phyloP scores from a whole-genome alignment of 2,797 vertebrate species.

The Lophotriccus pileatus region DNA sequence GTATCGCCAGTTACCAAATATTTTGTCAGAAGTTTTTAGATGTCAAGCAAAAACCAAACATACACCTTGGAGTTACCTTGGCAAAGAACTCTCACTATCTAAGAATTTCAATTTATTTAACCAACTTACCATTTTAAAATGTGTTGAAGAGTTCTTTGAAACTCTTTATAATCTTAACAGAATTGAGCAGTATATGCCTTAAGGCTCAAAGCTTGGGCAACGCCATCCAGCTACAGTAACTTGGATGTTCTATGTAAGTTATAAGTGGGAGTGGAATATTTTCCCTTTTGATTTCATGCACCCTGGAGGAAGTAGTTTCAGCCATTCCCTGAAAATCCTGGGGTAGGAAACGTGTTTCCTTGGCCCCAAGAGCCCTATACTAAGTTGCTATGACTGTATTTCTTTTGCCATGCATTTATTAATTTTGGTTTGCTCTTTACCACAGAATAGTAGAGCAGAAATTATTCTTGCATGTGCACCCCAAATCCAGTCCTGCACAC shows the following conservation, averaged over 20 bases:
- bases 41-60: not conserved
- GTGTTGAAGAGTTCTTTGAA: conserved; percentile 7
- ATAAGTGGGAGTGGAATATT: not conserved
- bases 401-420: not conserved
- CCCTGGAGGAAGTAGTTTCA: not conserved
- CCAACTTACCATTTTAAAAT: not conserved
- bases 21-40: not conserved
- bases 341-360: not conserved
- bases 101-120: not conserved
- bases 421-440: not conserved
- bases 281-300: not conserved
- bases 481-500: not conserved
- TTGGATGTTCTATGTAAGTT: not conserved
- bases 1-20: not conserved
- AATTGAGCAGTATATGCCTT: not conserved
- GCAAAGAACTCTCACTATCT: not conserved
- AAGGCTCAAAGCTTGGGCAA: not conserved
- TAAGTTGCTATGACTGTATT: not conserved
- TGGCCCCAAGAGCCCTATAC: not conserved
- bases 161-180: not conserved
- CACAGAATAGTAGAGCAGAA: not conserved
- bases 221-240: not conserved
- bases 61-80: not conserved
- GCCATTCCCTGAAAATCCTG: not conserved
- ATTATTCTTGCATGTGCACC: not conserved